Conservation (phyloP, 2,113 vertebrate species). For the Solea senegalensis region DNA sequence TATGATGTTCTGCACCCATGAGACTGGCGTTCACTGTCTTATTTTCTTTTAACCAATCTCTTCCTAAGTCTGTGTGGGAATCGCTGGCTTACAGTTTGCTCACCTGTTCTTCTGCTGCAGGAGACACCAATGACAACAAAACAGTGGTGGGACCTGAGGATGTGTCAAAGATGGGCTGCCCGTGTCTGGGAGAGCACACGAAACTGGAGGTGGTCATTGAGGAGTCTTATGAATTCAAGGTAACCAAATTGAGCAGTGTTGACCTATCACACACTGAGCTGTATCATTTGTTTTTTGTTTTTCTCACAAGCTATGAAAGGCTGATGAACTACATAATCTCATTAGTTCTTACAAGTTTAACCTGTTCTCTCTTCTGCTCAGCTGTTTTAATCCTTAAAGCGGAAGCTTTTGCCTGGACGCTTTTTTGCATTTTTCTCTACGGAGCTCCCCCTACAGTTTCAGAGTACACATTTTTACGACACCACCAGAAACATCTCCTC, state of each 20-base stretch:
- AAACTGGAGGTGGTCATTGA: slow-evolving; percentile 85
- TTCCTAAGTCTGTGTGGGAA: neutral
- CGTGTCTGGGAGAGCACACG: slow-evolving; percentile 82
- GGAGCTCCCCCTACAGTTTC: no score
- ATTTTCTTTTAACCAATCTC: neutral
- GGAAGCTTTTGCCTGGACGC: no score
- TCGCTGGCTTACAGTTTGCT: slow-evolving; percentile 11
- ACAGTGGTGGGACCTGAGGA: slow-evolving; percentile 74
- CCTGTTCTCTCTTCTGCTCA: neutral
- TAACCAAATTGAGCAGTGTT: slow-evolving; percentile 36
- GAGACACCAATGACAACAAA: slow-evolving; percentile 85
- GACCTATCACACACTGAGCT: neutral
- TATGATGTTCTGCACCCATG: neutral
- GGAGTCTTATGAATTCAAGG: slow-evolving; percentile 87
- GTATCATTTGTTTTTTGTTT: neutral
- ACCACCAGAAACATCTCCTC: no score
- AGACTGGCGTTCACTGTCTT: neutral
- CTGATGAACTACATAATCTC: neutral
- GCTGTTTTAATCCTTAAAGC: no score
- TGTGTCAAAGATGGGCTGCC: slow-evolving; percentile 85
- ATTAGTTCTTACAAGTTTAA: neutral
- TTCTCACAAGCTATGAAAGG: neutral
- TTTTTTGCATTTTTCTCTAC: no score
- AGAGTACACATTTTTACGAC: no score
- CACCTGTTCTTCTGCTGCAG: slow-evolving; percentile 50